Base-by-base conservation (phyloP, 2,797 vertebrate species). In the Zalophus californianus region DNA sequence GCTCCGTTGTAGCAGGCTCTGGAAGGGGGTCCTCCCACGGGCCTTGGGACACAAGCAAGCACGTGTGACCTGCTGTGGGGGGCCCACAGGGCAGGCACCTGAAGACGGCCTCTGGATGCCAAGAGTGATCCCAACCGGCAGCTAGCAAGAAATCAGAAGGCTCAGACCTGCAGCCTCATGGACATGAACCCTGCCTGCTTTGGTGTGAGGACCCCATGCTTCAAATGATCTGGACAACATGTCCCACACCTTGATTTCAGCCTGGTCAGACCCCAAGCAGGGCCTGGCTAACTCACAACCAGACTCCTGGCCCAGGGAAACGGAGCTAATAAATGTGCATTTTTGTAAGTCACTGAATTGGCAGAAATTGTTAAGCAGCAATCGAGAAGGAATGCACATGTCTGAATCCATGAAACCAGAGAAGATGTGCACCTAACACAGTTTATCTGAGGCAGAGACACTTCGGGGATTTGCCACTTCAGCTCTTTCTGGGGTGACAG, bases 61-160 rank as follows among this genome's bases (percentile, higher is more conserved):
- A 6, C 7, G 5, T 52, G 35, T 13, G 29, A 56, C 56, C 48
- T 82, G 72, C 56, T 48, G 14, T 2, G 80, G 41, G 44, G 10
- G 7, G 27, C 5, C 12, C 32, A 2, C 7, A 2, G 1, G 21
- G n/a, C 20, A 52, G 54, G 25, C 20, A 15, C 44, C 54, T 3
- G 12, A 32, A 2, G 27, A 13, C 9, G 12, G 7, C 27, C 18
- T 18, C 14, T 11, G 20, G 58, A 2, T 54, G 2, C 83, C 21
- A 2, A 7, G 29, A 5, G 23, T 2, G 29, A 15, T 2, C 3
- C 0, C 11, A 35, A 27, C 6, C 23, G 14, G 16, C 32, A 41
- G 25, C 50, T 20, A 3, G 8, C 27, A n/a, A 14, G 44, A 14
- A 5, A 20, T 21, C 1, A 10, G 44, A 70, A 41, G 29, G 48